A percentile compares a stretch with the other conserved stretches of the same genome.
phyloP scores from a whole-genome alignment of 2,888 invertebrate genomes.

The Limnephilus auricula region DNA sequence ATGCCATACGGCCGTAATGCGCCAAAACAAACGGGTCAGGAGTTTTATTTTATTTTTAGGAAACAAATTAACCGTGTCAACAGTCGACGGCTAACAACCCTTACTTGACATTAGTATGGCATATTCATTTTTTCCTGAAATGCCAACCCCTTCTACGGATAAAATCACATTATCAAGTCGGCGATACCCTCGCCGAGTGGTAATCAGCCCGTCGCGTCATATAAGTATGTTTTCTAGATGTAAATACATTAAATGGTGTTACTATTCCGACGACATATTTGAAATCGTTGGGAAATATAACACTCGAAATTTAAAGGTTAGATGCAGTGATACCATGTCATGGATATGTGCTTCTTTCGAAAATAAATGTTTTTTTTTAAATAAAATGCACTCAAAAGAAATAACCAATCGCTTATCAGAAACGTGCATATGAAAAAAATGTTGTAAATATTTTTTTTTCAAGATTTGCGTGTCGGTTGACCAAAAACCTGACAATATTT shows the following conservation, averaged over 20 bases:
- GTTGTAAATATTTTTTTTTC: no score
- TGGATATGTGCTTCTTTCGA: not conserved
- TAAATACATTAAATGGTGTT: not conserved
- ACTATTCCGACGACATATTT: not conserved
- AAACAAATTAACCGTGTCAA: conserved; percentile 31
- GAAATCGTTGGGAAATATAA: no score
- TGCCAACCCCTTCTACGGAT: not conserved
- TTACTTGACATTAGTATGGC: conserved; percentile 30
- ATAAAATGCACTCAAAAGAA: no score
- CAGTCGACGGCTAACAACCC: not conserved
- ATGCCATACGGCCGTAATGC: not conserved
- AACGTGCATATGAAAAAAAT: no score
- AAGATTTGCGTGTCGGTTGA: no score
- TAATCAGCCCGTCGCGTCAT: not conserved
- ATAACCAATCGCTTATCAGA: no score
- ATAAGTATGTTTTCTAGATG: not conserved
- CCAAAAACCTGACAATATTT: no score
- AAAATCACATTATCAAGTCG: not conserved
- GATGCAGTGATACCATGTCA: not conserved
- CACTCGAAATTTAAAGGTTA: no score
- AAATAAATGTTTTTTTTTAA: not conserved
- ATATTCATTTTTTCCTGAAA: conserved; percentile 26
- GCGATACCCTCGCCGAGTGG: not conserved
- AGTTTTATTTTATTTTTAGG: not conserved
- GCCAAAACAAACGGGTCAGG: not conserved